Conservation (phyloP, 2,113 vertebrate genomes). For the Hydrolagus affinis region DNA sequence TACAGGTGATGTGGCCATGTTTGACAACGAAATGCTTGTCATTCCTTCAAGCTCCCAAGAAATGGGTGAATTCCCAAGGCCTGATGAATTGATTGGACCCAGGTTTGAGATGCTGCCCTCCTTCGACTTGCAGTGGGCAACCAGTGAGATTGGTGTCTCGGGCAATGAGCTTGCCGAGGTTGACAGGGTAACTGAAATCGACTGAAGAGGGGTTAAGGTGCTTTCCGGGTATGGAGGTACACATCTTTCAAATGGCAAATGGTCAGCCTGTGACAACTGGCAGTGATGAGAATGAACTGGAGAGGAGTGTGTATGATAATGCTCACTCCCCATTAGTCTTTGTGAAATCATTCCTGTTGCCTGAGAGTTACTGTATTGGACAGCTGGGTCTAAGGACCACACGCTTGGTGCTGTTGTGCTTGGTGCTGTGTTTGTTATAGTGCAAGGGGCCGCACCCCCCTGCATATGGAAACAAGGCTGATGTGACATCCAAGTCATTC, state of each 20-base stretch:
- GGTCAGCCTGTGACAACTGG: constrained; percentile 54
- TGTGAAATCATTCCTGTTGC: constrained; percentile 47
- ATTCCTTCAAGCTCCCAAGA: constrained; percentile 54
- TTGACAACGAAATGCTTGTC: constrained; percentile 38
- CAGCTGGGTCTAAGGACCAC: constrained; percentile 50
- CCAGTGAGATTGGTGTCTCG: constrained; percentile 57
- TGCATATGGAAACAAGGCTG: constrained; percentile 51
- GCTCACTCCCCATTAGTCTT: constrained; percentile 45
- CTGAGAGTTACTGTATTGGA: constrained; percentile 52
- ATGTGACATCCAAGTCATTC: constrained; percentile 46
- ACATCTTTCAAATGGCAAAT: constrained; percentile 53
- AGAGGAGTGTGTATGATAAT: constrained; percentile 45
- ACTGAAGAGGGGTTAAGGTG: constrained; percentile 61
- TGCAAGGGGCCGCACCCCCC: constrained; percentile 43
- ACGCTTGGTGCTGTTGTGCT: constrained; percentile 45
- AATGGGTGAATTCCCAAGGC: constrained; percentile 62
- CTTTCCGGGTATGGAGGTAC: constrained; percentile 57
- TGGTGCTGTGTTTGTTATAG: constrained; percentile 52
- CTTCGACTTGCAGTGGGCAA: constrained; percentile 60
- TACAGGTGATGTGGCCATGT: constrained; percentile 47
- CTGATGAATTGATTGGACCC: constrained; percentile 56
- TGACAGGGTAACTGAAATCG: constrained; percentile 64
- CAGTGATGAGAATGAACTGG: constrained; percentile 50
- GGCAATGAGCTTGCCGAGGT: constrained; percentile 61
- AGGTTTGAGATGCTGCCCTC: constrained; percentile 53